Evolutionary conservation across 1,140 invertebrate genomes (phyloP), one percentile per base, ranked within the genome.

Genomic region (Drosophila cardini): DNA sequence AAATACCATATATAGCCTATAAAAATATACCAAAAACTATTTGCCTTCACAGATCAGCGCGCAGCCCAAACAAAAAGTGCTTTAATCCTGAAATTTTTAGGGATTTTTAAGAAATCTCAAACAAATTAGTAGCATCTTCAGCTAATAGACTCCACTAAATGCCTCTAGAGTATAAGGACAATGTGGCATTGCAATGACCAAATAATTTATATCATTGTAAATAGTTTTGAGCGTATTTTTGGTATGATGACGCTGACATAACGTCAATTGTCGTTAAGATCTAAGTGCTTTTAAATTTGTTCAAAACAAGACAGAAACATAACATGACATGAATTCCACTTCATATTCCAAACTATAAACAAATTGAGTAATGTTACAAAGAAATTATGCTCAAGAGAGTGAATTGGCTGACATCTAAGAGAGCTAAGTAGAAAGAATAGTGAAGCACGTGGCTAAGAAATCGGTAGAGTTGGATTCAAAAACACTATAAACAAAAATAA

Each of bases 401-500:
- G 0, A 55, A 36, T 21, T 21, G 9, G 4, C 32, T 10, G 11
- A 2, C 21, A 21, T 7, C 21, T 38, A 48, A 56, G 56, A 72
- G 62, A 53, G 9, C 21, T 1, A 18, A 21, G 13, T 46, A 26
- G 0, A 15, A 34, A 38, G 8, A 10, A 26, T 18, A 15, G 32
- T 4, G 30, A 42, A 70, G 60, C 79, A 82, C 79, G 79, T 81
- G 80, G 15, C 32, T 45, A 43, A 48, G 3, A 0, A 42, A 57
- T 43, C 18, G 36, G 11, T 57, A 57, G 21, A 46, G 40, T 30
- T 38, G 61, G 48, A 36, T 30, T 1, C 7, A 36, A 6, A 34
- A 62, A 70, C 38, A 32, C 58, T 50, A 61, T 71, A 62, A 64
- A 68, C 65, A 65, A 62, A 43, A 16, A 3, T 26, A 26, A 34